A percentile compares a stretch with the other conserved stretches of the same genome.
phyloP scores from a whole-genome alignment of 2,113 vertebrate genomes.

The Paratilapia polleni region DNA sequence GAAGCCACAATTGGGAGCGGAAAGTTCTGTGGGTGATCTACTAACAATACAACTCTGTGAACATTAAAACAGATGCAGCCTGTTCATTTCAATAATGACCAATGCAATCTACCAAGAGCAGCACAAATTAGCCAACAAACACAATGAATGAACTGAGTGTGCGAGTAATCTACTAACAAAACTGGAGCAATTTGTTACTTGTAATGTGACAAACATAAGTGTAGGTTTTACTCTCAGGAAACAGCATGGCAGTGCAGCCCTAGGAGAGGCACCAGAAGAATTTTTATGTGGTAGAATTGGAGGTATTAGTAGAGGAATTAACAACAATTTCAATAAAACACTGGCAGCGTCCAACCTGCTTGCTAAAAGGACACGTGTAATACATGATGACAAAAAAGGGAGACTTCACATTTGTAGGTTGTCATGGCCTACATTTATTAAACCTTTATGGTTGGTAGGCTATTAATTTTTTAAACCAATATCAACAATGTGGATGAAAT shows the following conservation, averaged over 20 bases:
- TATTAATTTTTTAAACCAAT: neutral
- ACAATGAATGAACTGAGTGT: neutral
- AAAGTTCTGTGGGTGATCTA: constrained; percentile 1
- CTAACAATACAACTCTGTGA: neutral
- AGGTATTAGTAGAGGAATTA: neutral
- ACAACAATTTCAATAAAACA: neutral
- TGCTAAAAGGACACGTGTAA: neutral
- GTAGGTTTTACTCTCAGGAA: neutral
- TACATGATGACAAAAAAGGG: neutral
- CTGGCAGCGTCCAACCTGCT: neutral
- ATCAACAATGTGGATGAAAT: neutral
- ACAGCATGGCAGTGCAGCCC: neutral
- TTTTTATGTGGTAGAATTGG: neutral
- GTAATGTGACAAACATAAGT: neutral
- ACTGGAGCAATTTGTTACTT: neutral
- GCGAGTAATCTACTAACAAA: neutral
- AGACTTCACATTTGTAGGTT: neutral
- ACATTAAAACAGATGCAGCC: neutral
- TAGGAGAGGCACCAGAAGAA: neutral
- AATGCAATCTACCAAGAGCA: constrained; percentile 1
- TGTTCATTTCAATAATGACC: constrained; percentile 11
- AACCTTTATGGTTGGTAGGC: neutral
- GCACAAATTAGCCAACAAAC: neutral
- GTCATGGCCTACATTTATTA: neutral
- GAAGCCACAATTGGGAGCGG: neutral